Base-by-base conservation (phyloP, 2,113 vertebrate genomes). In the Dermatemys mawii region DNA sequence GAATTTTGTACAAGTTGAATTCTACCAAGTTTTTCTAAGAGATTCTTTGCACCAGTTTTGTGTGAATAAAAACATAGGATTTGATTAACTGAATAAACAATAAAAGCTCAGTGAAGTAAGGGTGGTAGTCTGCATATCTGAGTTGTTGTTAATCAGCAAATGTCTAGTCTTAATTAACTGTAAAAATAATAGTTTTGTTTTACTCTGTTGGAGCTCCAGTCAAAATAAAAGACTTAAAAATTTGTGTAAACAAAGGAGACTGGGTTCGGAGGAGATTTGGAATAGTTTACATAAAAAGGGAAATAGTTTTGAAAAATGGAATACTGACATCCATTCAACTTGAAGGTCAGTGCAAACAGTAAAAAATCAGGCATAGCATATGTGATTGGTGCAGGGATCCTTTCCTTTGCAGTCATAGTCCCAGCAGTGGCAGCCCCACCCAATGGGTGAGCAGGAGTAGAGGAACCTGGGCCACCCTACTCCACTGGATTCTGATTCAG, bases 31-130 rank as follows among this genome's bases (percentile, higher is more conserved):
- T 63, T 90, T 44, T 78, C 51, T 51, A 26, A 84, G 27, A 49
- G 48, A 79, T 84, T 79, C 57, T 32, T 16, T 54, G n/a, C 11
- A 6, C 49, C 44, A 54, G 3, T 24, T 95, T 38, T 24, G 11
- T 48, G 12, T 16, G 51, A 50, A 44, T 29, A 78, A 57, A 78
- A 57, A 50, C 0, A 6, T 1, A 80, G 84, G 2, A 55, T 75
- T 63, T 73, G 35, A 76, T 26, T 60, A 63, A 48, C 19, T 0
- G 63, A 70, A 16, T 60, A 8, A 83, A 79, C 80, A 17, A 75
- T 5, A 35, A 2, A 5, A 11, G 1, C 26, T 19, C 35, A 1
- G 2, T 16, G 55, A 76, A n/a, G 8, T 81, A 19, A 4, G 4
- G 6, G 7, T 29, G 78, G 60, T 16, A 38, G 81, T 29, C 46